These are phyloP conservation scores for Petrosia ficiformis DNA, from an alignment of 37 sponge, comb jelly and placozoan genomes.

Conservation along the genomic window DNA sequence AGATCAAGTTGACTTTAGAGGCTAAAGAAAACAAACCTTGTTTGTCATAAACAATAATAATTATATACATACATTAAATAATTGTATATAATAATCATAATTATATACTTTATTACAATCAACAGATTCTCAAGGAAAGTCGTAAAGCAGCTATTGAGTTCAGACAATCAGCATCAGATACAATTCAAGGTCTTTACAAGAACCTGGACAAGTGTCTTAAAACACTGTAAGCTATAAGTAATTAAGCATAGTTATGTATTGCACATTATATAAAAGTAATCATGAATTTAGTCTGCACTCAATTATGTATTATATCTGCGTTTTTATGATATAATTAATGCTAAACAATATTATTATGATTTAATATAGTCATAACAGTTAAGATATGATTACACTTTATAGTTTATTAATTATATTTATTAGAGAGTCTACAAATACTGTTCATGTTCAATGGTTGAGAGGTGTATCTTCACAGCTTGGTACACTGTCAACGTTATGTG, in stretches of 20 bases:
- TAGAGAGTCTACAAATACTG: neutral
- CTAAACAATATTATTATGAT: no score
- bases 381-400: neutral
- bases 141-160: conserved; percentile 2
- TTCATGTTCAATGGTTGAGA: neutral
- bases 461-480: neutral
- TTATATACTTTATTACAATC: neutral
- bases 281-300: no score
- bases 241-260: neutral
- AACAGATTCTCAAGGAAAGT: neutral
- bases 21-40: no score
- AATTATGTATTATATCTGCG: no score
- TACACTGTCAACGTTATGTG: neutral
- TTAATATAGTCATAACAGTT: no score
- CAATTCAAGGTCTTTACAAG: neutral
- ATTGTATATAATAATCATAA: neutral
- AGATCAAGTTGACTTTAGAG: no score
- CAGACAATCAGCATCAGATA: neutral
- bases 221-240: conserved; percentile 1
- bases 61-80: neutral
- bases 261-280: neutral
- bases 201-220: neutral
- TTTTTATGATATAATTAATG: no score
- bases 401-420: neutral
- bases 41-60: neutral